Evolutionary conservation across 2,113 vertebrate species (phyloP).

Genomic region (Psettodes erumei): DNA sequence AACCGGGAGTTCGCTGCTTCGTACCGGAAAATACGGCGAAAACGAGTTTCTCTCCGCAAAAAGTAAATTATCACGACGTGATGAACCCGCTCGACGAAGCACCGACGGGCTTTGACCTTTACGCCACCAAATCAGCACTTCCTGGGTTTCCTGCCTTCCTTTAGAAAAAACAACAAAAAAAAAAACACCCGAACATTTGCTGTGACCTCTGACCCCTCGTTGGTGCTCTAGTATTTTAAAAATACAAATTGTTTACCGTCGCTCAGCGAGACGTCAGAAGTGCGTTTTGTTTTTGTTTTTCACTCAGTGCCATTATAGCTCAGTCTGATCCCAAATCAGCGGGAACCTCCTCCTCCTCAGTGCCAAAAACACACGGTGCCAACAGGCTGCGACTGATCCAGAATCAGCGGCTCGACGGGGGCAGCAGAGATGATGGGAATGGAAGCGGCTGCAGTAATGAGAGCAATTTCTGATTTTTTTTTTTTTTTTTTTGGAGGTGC

Average conservation of each 20-base stretch:
- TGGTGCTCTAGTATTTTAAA: constrained; percentile 33
- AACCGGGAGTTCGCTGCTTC: too few species aligned
- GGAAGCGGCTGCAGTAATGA: constrained; percentile 40
- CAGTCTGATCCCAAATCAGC: constrained; percentile 58
- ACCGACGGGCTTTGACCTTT: neutral
- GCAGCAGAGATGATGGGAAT: neutral
- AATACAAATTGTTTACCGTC: neutral
- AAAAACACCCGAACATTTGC: neutral
- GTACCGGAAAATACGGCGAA: too few species aligned
- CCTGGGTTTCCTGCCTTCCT: constrained; percentile 36
- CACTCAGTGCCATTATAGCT: constrained; percentile 69
- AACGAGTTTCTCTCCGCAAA: neutral
- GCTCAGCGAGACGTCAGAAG: neutral
- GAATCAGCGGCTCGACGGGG: constrained; percentile 39
- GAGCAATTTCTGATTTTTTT: constrained; percentile 65
- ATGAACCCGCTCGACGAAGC: too few species aligned
- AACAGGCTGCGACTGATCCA: constrained; percentile 53
- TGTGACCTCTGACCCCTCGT: constrained; percentile 12
- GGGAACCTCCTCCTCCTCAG: constrained; percentile 49
- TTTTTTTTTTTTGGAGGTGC: constrained; percentile 55
- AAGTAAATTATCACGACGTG: too few species aligned
- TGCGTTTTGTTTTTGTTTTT: constrained; percentile 22
- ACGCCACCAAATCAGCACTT: constrained; percentile 13
- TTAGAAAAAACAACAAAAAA: constrained; percentile 1
- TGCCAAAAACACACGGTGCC: constrained; percentile 72